Evolutionary conservation across 2,888 invertebrate genomes (phyloP).

Genomic region (Drosophila anomelani): DNA sequence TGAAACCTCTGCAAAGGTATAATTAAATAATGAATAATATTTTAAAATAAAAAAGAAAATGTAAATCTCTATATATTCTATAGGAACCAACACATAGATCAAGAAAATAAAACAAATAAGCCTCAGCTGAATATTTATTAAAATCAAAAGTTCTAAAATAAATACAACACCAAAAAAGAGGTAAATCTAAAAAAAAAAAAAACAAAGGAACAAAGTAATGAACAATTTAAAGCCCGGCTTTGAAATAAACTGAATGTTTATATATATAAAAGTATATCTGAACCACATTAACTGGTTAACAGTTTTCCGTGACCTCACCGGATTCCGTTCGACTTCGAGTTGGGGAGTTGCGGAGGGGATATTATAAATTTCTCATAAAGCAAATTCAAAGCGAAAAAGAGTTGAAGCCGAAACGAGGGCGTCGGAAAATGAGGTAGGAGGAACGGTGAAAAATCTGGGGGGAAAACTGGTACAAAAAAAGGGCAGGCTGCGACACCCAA

Average conservation of each 20-base stretch:
- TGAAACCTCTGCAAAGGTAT: too few relatives aligned
- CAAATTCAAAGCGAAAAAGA: constrained; percentile 38
- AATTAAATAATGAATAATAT: too few relatives aligned
- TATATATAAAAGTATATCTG: neutral
- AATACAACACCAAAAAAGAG: too few relatives aligned
- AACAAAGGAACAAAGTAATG: too few relatives aligned
- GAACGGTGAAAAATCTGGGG: neutral
- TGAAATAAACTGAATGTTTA: neutral
- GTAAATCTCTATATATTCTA: too few relatives aligned
- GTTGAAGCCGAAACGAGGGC: constrained; percentile 27
- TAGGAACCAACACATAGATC: too few relatives aligned
- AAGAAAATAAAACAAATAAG: too few relatives aligned
- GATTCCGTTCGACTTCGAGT: constrained; percentile 33
- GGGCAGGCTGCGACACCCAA: constrained; percentile 19
- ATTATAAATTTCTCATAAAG: constrained; percentile 38
- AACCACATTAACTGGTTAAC: constrained; percentile 15
- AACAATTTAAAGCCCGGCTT: neutral
- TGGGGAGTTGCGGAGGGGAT: constrained; percentile 10
- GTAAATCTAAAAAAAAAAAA: too few relatives aligned
- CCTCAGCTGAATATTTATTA: too few relatives aligned
- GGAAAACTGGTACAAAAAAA: constrained; percentile 20
- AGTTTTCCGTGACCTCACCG: constrained; percentile 17
- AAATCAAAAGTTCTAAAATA: too few relatives aligned
- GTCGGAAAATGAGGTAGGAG: constrained; percentile 1
- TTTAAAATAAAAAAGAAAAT: too few relatives aligned